Evolutionary conservation across 1,140 invertebrate species (phyloP).

Genomic region (Conus betulinus): DNA sequence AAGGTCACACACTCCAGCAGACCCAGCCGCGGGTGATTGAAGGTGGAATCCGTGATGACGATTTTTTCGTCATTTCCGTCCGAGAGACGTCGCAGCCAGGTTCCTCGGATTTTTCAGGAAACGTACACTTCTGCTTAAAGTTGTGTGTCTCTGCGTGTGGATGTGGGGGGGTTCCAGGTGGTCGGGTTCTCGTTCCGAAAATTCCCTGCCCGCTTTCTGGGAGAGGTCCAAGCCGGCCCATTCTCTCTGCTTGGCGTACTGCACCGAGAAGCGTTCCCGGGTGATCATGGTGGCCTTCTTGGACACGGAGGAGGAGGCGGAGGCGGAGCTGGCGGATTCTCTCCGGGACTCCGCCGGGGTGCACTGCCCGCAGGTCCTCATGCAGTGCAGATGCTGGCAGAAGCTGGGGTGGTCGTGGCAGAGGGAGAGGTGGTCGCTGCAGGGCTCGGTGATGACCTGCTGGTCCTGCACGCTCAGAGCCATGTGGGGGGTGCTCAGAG

Average conservation of each 20-base stretch:
- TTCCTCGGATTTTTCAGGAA: constrained; percentile 18
- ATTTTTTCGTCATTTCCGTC: background rate
- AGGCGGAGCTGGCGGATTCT: background rate
- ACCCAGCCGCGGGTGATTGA: constrained; percentile 19
- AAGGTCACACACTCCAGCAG: constrained; percentile 30
- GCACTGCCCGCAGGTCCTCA: constrained; percentile 33
- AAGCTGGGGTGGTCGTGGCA: constrained; percentile 31
- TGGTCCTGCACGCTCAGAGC: background rate
- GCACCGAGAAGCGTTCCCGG: background rate
- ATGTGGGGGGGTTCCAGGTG: background rate
- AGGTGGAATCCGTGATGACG: constrained; percentile 18
- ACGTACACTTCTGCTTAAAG: constrained; percentile 9
- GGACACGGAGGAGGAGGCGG: background rate
- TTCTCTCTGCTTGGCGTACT: background rate
- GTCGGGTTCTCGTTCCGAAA: background rate
- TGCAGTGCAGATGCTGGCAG: constrained; percentile 31
- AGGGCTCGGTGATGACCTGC: constrained; percentile 30
- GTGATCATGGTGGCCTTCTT: constrained; percentile 23
- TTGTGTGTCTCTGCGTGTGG: background rate
- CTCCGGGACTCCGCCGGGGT: background rate
- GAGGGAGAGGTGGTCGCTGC: constrained; percentile 27
- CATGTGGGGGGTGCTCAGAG: constrained; percentile 17
- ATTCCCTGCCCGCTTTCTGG: background rate
- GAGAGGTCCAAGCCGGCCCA: background rate
- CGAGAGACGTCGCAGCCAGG: constrained; percentile 14